A percentile compares a stretch with the other conserved stretches of the same genome.
Conservation (phyloP, 2,797 vertebrate species). For the Harpagifer antarcticus region DNA sequence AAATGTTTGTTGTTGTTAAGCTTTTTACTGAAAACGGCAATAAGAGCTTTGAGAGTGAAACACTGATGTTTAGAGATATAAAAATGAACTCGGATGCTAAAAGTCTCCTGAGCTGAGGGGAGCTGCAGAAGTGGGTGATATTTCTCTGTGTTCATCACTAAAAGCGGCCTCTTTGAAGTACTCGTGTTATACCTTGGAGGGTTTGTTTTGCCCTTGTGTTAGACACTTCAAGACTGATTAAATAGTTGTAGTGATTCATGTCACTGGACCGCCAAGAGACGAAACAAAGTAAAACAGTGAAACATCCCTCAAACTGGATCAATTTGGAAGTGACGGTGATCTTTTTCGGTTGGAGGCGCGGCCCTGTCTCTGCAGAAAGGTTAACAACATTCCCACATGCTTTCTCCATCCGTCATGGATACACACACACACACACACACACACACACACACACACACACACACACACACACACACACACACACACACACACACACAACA, state of each 20-base stretch:
- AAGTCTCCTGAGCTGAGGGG: background rate
- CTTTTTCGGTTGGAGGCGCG: slow-evolving; percentile 32
- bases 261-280: slow-evolving; percentile 7
- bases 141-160: slow-evolving; percentile 3
- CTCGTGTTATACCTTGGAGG: background rate
- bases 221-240: slow-evolving; percentile 25
- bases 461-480: background rate
- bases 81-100: slow-evolving; percentile 28
- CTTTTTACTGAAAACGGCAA: slow-evolving; percentile 16
- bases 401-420: slow-evolving; percentile 64
- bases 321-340: slow-evolving; percentile 3
- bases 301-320: slow-evolving; percentile 19
- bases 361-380: slow-evolving; percentile 58
- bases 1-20: slow-evolving; percentile 3
- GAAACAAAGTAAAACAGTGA: slow-evolving; percentile 23
- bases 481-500: too few relatives aligned
- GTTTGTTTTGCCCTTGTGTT: slow-evolving; percentile 2
- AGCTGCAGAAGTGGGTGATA: background rate
- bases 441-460: slow-evolving; percentile 12
- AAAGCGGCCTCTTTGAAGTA: background rate
- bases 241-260: slow-evolving; percentile 46
- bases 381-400: slow-evolving; percentile 68
- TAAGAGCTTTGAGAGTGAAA: background rate
- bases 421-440: slow-evolving; percentile 36
- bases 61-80: background rate